phyloP scores from a whole-genome alignment of 2,113 vertebrate species.

The Hyperopisus bebe region DNA sequence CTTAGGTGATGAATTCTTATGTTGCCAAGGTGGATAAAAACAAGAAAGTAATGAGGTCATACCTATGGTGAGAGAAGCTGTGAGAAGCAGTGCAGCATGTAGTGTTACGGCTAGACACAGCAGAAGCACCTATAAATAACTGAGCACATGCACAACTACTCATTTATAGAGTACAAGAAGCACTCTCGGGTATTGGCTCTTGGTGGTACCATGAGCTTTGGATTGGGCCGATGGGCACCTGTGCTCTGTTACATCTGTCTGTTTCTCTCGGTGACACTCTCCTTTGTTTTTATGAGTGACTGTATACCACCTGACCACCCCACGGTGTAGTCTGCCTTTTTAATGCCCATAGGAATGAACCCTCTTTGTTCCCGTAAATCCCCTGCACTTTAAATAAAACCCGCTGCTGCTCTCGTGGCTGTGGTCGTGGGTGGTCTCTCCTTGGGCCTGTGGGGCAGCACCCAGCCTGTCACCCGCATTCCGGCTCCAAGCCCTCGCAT shows the following conservation, averaged over 20 bases:
- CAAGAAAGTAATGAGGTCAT: neutral
- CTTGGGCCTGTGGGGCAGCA: neutral
- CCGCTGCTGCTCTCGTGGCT: neutral
- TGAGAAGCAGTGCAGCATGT: neutral
- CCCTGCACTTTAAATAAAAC: slow-evolving; percentile 20
- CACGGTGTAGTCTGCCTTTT: neutral
- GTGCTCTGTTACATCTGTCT: neutral
- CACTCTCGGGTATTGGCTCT: neutral
- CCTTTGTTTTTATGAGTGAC: neutral
- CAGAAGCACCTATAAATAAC: neutral
- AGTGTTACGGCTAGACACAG: neutral
- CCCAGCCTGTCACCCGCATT: neutral
- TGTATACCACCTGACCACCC: neutral
- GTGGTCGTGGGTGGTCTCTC: neutral
- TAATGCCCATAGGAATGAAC: slow-evolving; percentile 4
- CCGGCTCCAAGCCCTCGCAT: neutral
- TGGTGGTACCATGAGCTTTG: neutral
- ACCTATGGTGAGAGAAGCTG: neutral
- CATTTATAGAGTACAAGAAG: neutral
- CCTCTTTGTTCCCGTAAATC: slow-evolving; percentile 13
- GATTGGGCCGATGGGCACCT: neutral
- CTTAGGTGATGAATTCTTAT: neutral
- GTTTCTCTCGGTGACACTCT: neutral
- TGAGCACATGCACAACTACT: neutral
- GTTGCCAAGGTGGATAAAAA: neutral